Conservation (phyloP, 2,888 invertebrate species). For the Brassicogethes aeneus region DNA sequence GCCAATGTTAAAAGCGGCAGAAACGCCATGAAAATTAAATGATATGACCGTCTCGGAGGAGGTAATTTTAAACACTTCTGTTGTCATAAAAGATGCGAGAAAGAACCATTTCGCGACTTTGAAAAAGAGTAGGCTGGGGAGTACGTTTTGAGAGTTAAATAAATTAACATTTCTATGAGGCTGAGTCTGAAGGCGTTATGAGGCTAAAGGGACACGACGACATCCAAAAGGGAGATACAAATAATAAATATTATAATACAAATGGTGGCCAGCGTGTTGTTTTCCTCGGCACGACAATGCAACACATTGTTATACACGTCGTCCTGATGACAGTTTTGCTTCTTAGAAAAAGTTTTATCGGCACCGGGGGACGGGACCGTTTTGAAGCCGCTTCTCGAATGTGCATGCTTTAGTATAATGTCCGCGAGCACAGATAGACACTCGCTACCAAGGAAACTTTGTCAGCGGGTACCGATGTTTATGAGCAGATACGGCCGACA, state of each 20-base stretch:
- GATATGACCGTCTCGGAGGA: conserved; percentile 37
- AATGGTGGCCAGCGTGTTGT: conserved; percentile 29
- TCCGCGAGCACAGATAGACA: conserved; percentile 20
- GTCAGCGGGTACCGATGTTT: conserved; percentile 5
- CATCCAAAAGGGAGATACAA: conserved; percentile 39
- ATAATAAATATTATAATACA: conserved; percentile 44
- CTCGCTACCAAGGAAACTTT: conserved; percentile 15
- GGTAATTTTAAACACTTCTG: conserved; percentile 43
- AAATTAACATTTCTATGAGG: conserved; percentile 40
- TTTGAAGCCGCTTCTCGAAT: conserved; percentile 16
- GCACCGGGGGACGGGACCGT: conserved; percentile 27
- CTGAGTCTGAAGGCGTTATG: conserved; percentile 33
- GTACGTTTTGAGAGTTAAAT: conserved; percentile 37
- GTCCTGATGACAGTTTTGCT: conserved; percentile 39
- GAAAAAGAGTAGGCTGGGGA: conserved; percentile 39
- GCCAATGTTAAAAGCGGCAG: conserved; percentile 27
- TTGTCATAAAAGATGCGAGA: conserved; percentile 40
- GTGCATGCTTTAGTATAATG: conserved; percentile 24
- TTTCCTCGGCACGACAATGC: conserved; percentile 34
- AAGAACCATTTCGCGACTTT: conserved; percentile 38
- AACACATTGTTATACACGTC: conserved; percentile 40
- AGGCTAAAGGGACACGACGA: conserved; percentile 34
- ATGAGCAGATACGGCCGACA: conserved; percentile 17
- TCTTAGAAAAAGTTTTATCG: conserved; percentile 42
- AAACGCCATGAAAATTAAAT: conserved; percentile 40